Evolutionary conservation across 2,888 invertebrate genomes (phyloP).

Genomic region (Boloria euphrosyne): DNA sequence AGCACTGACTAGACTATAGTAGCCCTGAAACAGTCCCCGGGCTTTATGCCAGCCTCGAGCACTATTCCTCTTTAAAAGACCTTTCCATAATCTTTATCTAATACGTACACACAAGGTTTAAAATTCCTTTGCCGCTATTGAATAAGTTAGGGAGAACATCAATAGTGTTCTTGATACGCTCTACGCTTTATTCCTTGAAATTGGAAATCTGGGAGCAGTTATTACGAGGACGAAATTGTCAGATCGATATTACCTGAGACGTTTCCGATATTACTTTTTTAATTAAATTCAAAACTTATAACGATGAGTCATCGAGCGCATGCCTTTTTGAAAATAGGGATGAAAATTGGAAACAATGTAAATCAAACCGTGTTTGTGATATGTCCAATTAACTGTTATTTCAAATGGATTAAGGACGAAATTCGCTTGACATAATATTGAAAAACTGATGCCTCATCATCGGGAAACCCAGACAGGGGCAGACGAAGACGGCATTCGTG

Average conservation of each 20-base stretch:
- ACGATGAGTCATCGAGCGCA: constrained; percentile 35
- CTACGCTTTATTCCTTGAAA: not conserved
- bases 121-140: constrained; percentile 11
- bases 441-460: constrained; percentile 75
- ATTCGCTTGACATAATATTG: constrained; percentile 41
- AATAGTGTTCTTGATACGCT: constrained; percentile 6
- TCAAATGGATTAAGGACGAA: constrained; percentile 20
- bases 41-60: constrained; percentile 33
- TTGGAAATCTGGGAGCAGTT: not conserved
- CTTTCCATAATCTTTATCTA: constrained; percentile 28
- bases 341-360: constrained; percentile 33
- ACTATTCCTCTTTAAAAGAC: constrained; percentile 16
- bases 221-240: constrained; percentile 11
- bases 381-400: constrained; percentile 35
- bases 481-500: constrained; percentile 75
- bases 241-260: constrained; percentile 33
- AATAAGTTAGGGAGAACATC: constrained; percentile 9
- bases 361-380: constrained; percentile 25
- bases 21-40: constrained; percentile 29
- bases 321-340: constrained; percentile 36
- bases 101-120: constrained; percentile 2
- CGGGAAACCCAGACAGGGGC: constrained; percentile 77
- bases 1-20: constrained; percentile 29
- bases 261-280: constrained; percentile 32
- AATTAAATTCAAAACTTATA: constrained; percentile 32